Evolutionary conservation across 2,888 invertebrate genomes (phyloP).

Genomic region (Clistopyga incitator): DNA sequence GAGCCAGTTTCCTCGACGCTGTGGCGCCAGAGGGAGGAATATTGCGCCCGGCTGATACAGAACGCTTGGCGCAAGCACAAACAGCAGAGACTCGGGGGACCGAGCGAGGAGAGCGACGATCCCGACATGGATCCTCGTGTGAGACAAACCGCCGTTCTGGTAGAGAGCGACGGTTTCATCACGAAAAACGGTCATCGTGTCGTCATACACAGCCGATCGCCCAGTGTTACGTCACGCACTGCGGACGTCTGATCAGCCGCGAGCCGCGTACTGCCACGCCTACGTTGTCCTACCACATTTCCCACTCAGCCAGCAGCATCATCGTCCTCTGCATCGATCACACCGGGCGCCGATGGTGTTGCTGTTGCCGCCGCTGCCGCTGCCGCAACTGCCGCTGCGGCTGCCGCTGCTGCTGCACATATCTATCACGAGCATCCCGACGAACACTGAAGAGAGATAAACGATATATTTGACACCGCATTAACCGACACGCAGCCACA

Average conservation of each 20-base stretch:
- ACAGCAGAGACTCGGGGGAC: slow-evolving; percentile 87
- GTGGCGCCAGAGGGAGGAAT: slow-evolving; percentile 98
- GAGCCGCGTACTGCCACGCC: slow-evolving; percentile 75
- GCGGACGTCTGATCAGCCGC: slow-evolving; percentile 93
- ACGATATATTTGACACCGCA: not conserved
- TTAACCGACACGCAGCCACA: slow-evolving; percentile 16
- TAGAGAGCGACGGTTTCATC: slow-evolving; percentile 93
- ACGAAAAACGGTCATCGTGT: slow-evolving; percentile 96
- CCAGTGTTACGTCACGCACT: slow-evolving; percentile 92
- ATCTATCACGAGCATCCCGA: slow-evolving; percentile 65
- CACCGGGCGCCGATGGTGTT: slow-evolving; percentile 45
- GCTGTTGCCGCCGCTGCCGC: slow-evolving; percentile 68
- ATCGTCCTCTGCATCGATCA: slow-evolving; percentile 53
- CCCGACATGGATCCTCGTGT: slow-evolving; percentile 81
- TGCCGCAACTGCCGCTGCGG: slow-evolving; percentile 57
- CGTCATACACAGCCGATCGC: slow-evolving; percentile 95
- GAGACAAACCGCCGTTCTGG: slow-evolving; percentile 93
- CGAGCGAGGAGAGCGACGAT: slow-evolving; percentile 85
- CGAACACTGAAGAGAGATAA: slow-evolving; percentile 9
- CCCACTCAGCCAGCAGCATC: slow-evolving; percentile 63
- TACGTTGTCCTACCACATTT: slow-evolving; percentile 70
- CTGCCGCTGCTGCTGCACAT: slow-evolving; percentile 63
- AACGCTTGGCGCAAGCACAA: slow-evolving; percentile 97
- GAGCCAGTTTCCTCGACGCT: slow-evolving; percentile 97
- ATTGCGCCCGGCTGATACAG: slow-evolving; percentile 97